Evolutionary conservation across 2,888 invertebrate genomes (phyloP).

Genomic region (Trachelus troglodyta): DNA sequence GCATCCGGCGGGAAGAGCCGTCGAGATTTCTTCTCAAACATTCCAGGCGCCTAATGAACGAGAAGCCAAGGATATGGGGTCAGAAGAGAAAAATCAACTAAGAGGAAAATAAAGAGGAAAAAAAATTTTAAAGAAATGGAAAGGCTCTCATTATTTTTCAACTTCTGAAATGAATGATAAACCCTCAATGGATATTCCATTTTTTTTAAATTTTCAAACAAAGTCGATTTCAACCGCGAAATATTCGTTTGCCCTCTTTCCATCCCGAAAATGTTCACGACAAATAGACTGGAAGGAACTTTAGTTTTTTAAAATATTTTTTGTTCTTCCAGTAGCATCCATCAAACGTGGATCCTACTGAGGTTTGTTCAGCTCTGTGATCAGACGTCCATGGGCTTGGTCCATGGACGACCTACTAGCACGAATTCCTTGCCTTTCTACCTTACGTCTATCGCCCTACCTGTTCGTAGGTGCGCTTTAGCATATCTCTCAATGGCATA

Average conservation of each 20-base stretch:
- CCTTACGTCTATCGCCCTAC: slow-evolving; percentile 26
- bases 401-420: slow-evolving; percentile 59
- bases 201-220: background rate
- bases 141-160: background rate
- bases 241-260: background rate
- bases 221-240: background rate
- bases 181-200: background rate
- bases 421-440: slow-evolving; percentile 55
- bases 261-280: background rate
- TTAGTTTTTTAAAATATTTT: background rate
- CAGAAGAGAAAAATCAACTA: background rate
- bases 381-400: slow-evolving; percentile 48
- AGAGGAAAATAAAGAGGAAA: background rate
- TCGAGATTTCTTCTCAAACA: background rate
- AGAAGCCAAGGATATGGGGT: background rate
- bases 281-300: background rate
- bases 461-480: slow-evolving; percentile 2
- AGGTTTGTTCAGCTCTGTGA: background rate
- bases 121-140: background rate
- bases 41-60: background rate
- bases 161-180: background rate
- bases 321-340: background rate
- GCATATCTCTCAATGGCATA: background rate
- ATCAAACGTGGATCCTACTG: background rate
- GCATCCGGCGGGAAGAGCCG: background rate